These are phyloP conservation scores for Thecocarcelia acutangulata DNA, from an alignment of 2,888 invertebrate species.

Conservation along the genomic window DNA sequence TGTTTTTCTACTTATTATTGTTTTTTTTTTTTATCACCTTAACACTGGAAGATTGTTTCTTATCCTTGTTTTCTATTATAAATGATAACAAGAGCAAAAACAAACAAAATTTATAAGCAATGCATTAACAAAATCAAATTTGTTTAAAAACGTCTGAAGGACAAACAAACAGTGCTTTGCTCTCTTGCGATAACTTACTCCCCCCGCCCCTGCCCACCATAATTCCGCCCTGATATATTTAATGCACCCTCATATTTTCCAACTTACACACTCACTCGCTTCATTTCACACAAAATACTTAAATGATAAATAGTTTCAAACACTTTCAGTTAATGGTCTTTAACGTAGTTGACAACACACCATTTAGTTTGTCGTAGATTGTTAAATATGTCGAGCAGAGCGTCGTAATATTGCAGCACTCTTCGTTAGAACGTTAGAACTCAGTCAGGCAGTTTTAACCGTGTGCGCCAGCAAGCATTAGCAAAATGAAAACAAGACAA, in stretches of 20 bases:
- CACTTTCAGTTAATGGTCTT: slow-evolving; percentile 64
- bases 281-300: slow-evolving; percentile 37
- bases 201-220: no score
- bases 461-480: neutral
- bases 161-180: slow-evolving; percentile 13
- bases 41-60: slow-evolving; percentile 1
- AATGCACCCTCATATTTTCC: neutral
- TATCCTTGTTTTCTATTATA: slow-evolving; percentile 22
- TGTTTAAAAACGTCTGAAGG: slow-evolving; percentile 46
- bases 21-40: slow-evolving; percentile 3
- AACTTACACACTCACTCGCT: neutral
- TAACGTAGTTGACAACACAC: slow-evolving; percentile 37
- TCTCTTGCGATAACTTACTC: neutral
- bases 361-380: slow-evolving; percentile 32
- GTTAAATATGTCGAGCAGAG: slow-evolving; percentile 6
- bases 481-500: slow-evolving; percentile 26
- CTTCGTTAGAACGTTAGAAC: neutral
- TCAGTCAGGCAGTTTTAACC: neutral
- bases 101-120: neutral
- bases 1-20: neutral
- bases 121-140: slow-evolving; percentile 67
- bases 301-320: slow-evolving; percentile 66
- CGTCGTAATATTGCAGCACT: neutral
- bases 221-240: neutral
- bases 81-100: slow-evolving; percentile 42